phyloP scores from a whole-genome alignment of 2,888 invertebrate genomes.

The Eupithecia centaureata region DNA sequence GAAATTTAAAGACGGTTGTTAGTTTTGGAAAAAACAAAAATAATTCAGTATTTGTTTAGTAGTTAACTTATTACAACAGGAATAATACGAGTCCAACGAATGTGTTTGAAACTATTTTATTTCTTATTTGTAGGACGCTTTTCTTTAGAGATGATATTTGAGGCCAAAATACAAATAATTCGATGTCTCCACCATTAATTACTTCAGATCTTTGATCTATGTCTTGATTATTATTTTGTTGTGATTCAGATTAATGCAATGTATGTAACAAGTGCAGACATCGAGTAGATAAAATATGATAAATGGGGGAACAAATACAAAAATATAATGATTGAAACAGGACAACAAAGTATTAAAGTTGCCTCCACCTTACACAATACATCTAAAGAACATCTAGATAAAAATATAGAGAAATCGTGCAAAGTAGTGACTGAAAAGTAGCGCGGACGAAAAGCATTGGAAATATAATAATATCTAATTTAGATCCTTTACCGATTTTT shows the following conservation, averaged over 20 bases:
- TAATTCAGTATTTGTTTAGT: no score
- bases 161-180: slow-evolving; percentile 20
- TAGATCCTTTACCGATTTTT: slow-evolving; percentile 6
- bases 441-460: slow-evolving; percentile 32
- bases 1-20: no score
- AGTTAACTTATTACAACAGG: no score
- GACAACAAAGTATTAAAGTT: slow-evolving; percentile 42
- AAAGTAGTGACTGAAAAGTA: slow-evolving; percentile 20
- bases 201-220: not conserved
- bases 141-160: slow-evolving; percentile 21
- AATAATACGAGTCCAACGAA: no score
- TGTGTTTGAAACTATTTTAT: not conserved
- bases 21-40: no score
- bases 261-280: slow-evolving; percentile 11
- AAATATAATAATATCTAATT: not conserved
- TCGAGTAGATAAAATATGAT: slow-evolving; percentile 13
- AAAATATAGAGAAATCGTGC: slow-evolving; percentile 36
- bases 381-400: slow-evolving; percentile 34
- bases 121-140: not conserved
- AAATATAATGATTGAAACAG: slow-evolving; percentile 16
- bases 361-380: slow-evolving; percentile 47
- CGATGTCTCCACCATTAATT: slow-evolving; percentile 16
- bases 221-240: not conserved
- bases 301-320: slow-evolving; percentile 15
- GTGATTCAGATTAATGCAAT: not conserved